Evolutionary conservation across 2,797 vertebrate genomes (phyloP).

Genomic region (Steatocranus sp.): DNA sequence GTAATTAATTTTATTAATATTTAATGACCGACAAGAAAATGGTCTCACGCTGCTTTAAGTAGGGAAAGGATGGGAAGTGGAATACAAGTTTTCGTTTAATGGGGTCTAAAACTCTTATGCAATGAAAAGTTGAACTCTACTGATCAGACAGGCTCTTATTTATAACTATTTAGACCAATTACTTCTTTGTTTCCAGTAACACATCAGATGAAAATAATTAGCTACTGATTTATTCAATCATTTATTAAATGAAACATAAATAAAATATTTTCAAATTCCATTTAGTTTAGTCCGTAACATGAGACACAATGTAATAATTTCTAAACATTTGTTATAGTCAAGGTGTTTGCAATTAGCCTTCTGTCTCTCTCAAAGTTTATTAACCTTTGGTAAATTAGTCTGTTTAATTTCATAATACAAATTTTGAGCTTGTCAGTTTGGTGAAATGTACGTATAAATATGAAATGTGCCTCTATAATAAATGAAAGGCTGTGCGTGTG

Average conservation of each 20-base stretch:
- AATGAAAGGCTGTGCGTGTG: not conserved
- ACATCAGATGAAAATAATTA: constrained; percentile 19
- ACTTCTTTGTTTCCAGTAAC: not conserved
- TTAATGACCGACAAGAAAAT: constrained; percentile 36
- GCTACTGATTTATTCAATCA: constrained; percentile 27
- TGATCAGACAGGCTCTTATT: not conserved
- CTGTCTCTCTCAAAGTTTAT: constrained; percentile 2
- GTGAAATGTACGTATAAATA: not conserved
- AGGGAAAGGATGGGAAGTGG: not conserved
- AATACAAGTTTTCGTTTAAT: constrained; percentile 18
- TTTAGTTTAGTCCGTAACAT: constrained; percentile 15
- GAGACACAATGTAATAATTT: constrained; percentile 1
- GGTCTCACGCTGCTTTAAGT: not conserved
- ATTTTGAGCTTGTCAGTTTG: not conserved
- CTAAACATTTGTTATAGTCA: not conserved
- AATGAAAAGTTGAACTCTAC: not conserved
- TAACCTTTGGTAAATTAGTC: not conserved
- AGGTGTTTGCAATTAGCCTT: constrained; percentile 19
- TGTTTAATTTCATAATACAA: not conserved
- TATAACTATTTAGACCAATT: constrained; percentile 20
- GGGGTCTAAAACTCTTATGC: not conserved
- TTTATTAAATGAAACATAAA: constrained; percentile 23
- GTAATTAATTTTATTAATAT: constrained; percentile 50
- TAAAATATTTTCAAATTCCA: constrained; percentile 23
- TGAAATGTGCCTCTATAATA: not conserved